Evolutionary conservation across 2,888 invertebrate genomes (phyloP).

Genomic region (Cosmia pyralina): DNA sequence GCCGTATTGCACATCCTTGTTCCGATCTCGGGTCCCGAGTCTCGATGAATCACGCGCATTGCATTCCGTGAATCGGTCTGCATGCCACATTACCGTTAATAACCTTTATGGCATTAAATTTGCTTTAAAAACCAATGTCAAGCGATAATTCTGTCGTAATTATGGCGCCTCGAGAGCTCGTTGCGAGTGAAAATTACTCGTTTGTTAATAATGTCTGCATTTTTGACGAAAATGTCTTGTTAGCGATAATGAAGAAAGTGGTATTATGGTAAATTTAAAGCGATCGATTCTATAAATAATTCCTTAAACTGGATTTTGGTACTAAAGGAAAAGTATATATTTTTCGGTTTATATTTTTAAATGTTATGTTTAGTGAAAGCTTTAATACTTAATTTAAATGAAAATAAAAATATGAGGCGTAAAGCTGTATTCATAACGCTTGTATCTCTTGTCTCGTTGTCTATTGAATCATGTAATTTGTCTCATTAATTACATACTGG

Average conservation of each 20-base stretch:
- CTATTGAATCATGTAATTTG: slow-evolving; percentile 50
- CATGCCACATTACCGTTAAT: slow-evolving; percentile 82
- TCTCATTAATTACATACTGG: slow-evolving; percentile 45
- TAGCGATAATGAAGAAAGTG: slow-evolving; percentile 53
- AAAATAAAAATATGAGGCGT: background rate
- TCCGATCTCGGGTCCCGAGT: slow-evolving; percentile 58
- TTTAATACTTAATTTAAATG: slow-evolving; percentile 10
- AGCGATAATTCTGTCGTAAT: slow-evolving; percentile 74
- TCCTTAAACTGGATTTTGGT: slow-evolving; percentile 22
- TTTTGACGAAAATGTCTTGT: slow-evolving; percentile 52
- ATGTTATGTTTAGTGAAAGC: slow-evolving; percentile 15
- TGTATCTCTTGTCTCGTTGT: background rate
- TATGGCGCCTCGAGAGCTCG: slow-evolving; percentile 73
- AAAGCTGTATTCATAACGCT: slow-evolving; percentile 8
- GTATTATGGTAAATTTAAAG: slow-evolving; percentile 10
- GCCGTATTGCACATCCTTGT: slow-evolving; percentile 65
- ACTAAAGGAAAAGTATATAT: background rate
- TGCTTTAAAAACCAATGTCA: slow-evolving; percentile 75
- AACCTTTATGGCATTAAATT: slow-evolving; percentile 77
- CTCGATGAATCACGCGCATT: slow-evolving; percentile 78
- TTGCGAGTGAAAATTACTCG: slow-evolving; percentile 71
- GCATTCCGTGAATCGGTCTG: slow-evolving; percentile 78
- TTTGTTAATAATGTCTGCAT: slow-evolving; percentile 70
- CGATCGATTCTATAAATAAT: slow-evolving; percentile 31
- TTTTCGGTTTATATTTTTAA: background rate